Evolutionary conservation across 2,888 invertebrate species (phyloP), one percentile per base, ranked within the genome.

Genomic region (Lampropteryx suffumata): DNA sequence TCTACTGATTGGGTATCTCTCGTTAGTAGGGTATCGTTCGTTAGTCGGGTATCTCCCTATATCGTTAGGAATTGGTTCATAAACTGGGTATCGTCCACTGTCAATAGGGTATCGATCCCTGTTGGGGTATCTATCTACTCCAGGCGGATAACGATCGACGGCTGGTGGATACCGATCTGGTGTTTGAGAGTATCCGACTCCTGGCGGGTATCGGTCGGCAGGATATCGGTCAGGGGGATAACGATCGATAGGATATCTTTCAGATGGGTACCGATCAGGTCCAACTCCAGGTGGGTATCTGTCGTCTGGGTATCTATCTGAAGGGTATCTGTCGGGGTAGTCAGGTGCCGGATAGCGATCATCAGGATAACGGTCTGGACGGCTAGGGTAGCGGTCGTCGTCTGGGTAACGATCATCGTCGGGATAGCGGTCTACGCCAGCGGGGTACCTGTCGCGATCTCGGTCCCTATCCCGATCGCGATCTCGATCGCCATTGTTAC

Each of bases 291-390:
- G 77, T 30, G 91, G 89, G 68, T 90, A 90, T 72, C 91, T 83
- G 66, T 90, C 91, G 51, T 82, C 82, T 51, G 91, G 88, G 65
- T 84, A 84, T 55, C 80, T 69, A 60, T 82, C 79, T 26, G 61
- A 56, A 33, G 76, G 76, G 62, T 78, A 79, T 32, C 78, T 71
- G 53, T 79, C 83, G 59, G 83, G 82, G 62, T 88, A 89, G 70
- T 91, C 91, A 11, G 89, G 81, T 0, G 84, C 90, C 46, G 93
- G 92, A 66, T 92, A 93, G 35, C 92, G 86, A 75, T 91, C 92
- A 50, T 90, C 91, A 61, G 71, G 73, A 80, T 88, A 91, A 62
- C 91, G 87, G 70, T 92, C 92, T 33, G 87, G 81, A 46, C 82
- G 74, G 59, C 83, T 79, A 65, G 61, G 61, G 56, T 88, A 90